phyloP scores from a whole-genome alignment of 2,113 vertebrate species.

The Ptychochromis oligacanthus region DNA sequence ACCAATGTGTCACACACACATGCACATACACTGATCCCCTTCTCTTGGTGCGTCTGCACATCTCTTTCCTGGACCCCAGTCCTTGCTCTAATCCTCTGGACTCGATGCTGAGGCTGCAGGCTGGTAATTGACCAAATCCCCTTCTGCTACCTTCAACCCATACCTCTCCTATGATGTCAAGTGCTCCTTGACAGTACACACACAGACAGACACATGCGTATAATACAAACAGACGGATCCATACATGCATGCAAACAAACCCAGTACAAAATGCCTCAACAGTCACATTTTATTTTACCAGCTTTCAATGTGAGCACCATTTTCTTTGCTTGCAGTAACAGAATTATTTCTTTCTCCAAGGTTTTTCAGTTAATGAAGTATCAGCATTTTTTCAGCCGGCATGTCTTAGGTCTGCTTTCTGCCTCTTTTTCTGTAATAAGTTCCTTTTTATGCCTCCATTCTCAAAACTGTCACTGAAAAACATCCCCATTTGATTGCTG shows the following conservation, averaged over 20 bases:
- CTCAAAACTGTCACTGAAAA: slow-evolving; percentile 45
- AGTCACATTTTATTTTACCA: neutral
- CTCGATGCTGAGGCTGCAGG: slow-evolving; percentile 76
- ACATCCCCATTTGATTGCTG: slow-evolving; percentile 41
- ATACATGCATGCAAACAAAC: neutral
- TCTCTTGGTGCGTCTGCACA: slow-evolving; percentile 56
- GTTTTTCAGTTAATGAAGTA: slow-evolving; percentile 16
- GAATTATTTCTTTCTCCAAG: neutral
- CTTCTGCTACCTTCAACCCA: slow-evolving; percentile 56
- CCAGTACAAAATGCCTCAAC: neutral
- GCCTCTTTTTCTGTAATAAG: slow-evolving; percentile 21
- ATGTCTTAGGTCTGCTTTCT: slow-evolving; percentile 18
- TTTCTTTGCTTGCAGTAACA: neutral
- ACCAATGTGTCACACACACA: slow-evolving; percentile 39
- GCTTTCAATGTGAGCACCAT: neutral
- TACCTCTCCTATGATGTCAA: slow-evolving; percentile 66
- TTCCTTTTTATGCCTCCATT: slow-evolving; percentile 26
- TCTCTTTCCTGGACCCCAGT: slow-evolving; percentile 60
- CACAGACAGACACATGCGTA: neutral
- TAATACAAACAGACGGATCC: neutral
- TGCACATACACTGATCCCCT: slow-evolving; percentile 43
- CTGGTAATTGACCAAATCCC: slow-evolving; percentile 78
- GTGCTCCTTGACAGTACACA: slow-evolving; percentile 59
- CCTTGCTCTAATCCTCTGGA: slow-evolving; percentile 73
- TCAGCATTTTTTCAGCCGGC: slow-evolving; percentile 14